Evolutionary conservation across 2,797 vertebrate species (phyloP).

Genomic region (Diplodus puntazzo): DNA sequence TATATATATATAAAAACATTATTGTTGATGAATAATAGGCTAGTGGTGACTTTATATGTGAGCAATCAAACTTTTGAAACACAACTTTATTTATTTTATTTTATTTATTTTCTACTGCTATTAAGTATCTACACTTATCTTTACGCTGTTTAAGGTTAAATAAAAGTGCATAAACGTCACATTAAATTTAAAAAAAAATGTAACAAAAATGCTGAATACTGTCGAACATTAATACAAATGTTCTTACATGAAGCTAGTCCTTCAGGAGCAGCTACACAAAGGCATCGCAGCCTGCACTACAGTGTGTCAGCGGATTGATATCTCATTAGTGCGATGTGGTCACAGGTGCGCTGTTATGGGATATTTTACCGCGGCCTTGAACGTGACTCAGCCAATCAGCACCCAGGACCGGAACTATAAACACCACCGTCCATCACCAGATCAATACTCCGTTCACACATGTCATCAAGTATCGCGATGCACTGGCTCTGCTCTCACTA

Average conservation of each 20-base stretch:
- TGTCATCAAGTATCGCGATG: conserved; percentile 54
- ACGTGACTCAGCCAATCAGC: conserved; percentile 50
- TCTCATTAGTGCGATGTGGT: conserved; percentile 2
- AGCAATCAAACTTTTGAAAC: too few species aligned
- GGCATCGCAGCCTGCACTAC: background rate
- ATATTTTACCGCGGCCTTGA: conserved; percentile 29
- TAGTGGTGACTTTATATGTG: too few species aligned
- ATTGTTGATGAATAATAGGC: too few species aligned
- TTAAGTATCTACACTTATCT: background rate
- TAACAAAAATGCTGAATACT: background rate
- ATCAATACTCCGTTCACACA: background rate
- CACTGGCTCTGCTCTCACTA: conserved; percentile 24
- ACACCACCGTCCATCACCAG: conserved; percentile 21
- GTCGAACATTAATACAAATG: background rate
- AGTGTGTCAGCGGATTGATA: conserved; percentile 10
- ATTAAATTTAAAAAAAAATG: background rate
- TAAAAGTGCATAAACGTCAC: background rate
- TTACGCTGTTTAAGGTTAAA: background rate
- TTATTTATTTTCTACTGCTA: background rate
- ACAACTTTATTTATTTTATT: too few species aligned
- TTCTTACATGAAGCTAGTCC: background rate
- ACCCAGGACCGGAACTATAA: conserved; percentile 11
- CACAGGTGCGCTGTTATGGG: conserved; percentile 40
- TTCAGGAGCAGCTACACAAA: background rate
- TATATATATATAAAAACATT: too few species aligned